Evolutionary conservation across 2,113 vertebrate genomes (phyloP).

Genomic region (Cephalopholis sonnerati): DNA sequence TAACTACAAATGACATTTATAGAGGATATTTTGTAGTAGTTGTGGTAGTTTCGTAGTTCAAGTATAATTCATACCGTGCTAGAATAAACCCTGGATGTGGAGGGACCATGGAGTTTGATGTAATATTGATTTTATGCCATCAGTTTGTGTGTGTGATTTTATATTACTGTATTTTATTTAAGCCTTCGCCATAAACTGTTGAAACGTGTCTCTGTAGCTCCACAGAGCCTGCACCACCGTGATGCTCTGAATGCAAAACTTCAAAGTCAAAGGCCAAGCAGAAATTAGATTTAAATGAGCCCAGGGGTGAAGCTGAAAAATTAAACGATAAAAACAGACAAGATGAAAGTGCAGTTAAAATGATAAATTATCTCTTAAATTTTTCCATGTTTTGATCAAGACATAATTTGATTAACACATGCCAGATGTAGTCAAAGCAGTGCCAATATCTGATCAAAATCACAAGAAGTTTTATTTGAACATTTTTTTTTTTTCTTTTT

Average conservation of each 20-base stretch:
- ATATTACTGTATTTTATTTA: background rate
- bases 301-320: slow-evolving; percentile 7
- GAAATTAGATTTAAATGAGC: slow-evolving; percentile 43
- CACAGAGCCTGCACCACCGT: background rate
- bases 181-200: background rate
- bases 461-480: background rate
- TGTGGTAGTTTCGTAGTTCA: background rate
- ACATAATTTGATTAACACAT: slow-evolving; percentile 14
- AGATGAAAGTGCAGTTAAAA: slow-evolving; percentile 40
- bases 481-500: background rate
- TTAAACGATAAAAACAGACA: slow-evolving; percentile 33
- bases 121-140: slow-evolving; percentile 27
- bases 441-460: slow-evolving; percentile 22
- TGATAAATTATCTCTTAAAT: slow-evolving; percentile 10
- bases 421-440: background rate
- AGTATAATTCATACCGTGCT: background rate
- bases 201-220: slow-evolving; percentile 13
- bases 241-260: slow-evolving; percentile 17
- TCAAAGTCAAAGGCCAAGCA: slow-evolving; percentile 38
- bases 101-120: slow-evolving; percentile 3
- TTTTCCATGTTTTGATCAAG: slow-evolving; percentile 17
- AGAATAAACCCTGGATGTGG: background rate
- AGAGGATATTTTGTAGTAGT: background rate
- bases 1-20: background rate
- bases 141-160: background rate